Percentiles rank a stretch among this genome's conserved stretches.
Evolutionary conservation across 2,888 invertebrate genomes (phyloP).

Genomic region (Troilus luridus): DNA sequence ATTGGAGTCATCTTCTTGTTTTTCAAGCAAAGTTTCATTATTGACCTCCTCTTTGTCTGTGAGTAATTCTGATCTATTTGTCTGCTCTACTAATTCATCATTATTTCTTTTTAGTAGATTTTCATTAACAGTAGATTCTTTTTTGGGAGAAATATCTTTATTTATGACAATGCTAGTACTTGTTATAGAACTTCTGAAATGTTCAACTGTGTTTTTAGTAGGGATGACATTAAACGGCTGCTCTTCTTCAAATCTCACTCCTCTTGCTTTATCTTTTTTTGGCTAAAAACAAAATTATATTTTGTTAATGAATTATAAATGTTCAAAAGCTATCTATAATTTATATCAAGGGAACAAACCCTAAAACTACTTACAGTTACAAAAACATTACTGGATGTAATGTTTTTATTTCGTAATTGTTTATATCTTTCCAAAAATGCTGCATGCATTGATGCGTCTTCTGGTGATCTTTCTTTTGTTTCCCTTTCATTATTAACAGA

Average conservation of each 20-base stretch:
- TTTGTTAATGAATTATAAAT: not conserved
- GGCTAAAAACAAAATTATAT: not conserved
- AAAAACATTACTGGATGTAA: not conserved
- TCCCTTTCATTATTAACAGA: constrained; percentile 5
- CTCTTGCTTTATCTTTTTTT: not conserved
- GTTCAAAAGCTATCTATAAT: not conserved
- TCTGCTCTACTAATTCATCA: not conserved
- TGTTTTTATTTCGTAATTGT: constrained; percentile 2
- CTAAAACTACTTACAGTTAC: not conserved
- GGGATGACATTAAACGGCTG: not conserved
- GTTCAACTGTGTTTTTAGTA: not conserved
- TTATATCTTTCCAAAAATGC: constrained; percentile 26
- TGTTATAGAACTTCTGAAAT: not conserved
- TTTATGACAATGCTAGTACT: not conserved
- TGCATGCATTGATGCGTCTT: not conserved
- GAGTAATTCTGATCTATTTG: not conserved
- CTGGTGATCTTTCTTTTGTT: not conserved
- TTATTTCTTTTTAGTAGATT: not conserved
- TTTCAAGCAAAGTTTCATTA: not conserved
- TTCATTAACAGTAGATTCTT: not conserved
- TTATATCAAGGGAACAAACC: not conserved
- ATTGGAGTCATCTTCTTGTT: not conserved
- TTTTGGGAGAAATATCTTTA: not conserved
- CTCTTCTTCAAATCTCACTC: not conserved
- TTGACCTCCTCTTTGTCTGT: not conserved